These are phyloP conservation scores for Philotrypesis tridentata DNA, from an alignment of 1,140 invertebrate genomes.

Conservation along the genomic window DNA sequence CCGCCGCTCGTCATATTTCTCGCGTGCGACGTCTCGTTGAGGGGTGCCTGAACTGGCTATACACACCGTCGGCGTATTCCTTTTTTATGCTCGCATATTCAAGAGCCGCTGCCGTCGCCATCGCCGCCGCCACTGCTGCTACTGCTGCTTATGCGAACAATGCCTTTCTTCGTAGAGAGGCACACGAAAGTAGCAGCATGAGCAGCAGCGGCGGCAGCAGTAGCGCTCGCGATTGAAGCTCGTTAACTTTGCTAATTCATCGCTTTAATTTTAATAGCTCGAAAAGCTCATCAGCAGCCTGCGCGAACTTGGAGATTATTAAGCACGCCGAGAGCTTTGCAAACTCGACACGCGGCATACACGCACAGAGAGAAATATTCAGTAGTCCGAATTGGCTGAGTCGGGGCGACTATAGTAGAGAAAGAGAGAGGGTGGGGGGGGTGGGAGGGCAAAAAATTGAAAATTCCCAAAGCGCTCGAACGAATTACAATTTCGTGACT, in stretches of 20 bases:
- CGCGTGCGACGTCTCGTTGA: background rate
- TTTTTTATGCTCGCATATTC: background rate
- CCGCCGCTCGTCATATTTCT: background rate
- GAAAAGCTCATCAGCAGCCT: background rate
- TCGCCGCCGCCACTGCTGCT: too few species aligned
- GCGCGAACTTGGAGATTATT: background rate
- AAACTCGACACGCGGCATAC: background rate
- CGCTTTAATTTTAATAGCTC: background rate
- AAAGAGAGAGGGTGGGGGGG: too few species aligned
- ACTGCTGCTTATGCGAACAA: background rate
- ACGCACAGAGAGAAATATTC: constrained; percentile 19
- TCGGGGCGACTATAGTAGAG: too few species aligned
- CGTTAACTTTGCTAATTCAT: background rate
- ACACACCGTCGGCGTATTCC: background rate
- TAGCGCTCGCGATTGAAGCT: background rate
- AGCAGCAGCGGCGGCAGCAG: too few species aligned
- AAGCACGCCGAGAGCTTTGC: background rate
- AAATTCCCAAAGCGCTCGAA: constrained; percentile 7
- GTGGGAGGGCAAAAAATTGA: background rate
- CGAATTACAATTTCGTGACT: background rate
- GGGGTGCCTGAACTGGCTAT: background rate
- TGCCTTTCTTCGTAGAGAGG: background rate
- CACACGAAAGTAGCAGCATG: background rate
- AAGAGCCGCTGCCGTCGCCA: too few species aligned
- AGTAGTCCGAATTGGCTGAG: background rate